Base-by-base conservation (phyloP, 2,888 invertebrate species). In the Bombylius major region DNA sequence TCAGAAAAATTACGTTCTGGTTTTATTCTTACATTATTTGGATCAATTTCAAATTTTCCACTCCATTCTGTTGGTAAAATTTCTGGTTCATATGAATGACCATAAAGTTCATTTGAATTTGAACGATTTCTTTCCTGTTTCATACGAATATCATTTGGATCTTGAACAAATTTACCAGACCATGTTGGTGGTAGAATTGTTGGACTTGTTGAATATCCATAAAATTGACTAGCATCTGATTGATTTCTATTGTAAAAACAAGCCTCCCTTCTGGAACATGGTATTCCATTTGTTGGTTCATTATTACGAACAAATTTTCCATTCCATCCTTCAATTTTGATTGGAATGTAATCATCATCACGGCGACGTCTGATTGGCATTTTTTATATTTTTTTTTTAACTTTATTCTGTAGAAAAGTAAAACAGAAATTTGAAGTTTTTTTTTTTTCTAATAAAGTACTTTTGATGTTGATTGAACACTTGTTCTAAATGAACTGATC, bases 251-350 rank as follows among this genome's bases (percentile, higher is more conserved):
- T 72, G 39, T 42, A 42, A 42, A 42, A 42, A 42, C 39, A 42
- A 11, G 39, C 39, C 11, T 42, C 39, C 32, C 13, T 4, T 36
- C 51, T 44, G 34, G 48, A 44, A 39, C 39, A 42, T 42, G 39
- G 39, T 42, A 11, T 42, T 4, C 39, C 39, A 11, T 1, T 42
- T 42, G 39, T 42, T 42, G 45, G n/a, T 14, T 45, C 45, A 14
- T n/a, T 14, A 45, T n/a, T 45, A 14, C 14, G n/a, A 1, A 66
- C 59, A 55, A 74, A 74, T 59, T 69, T 70, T 4, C 74, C 74
- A 62, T 74, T 70, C 74, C 74, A 74, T 47, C 74, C 74, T 62
- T 73, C 73, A 58, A 71, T 70, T 61, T 73, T 73, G 57, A 72
- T 74, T 55, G 70, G 72, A 56, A 74, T 71, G 49, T 73, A 71